Percentiles rank a stretch among this genome's conserved stretches.
Conservation (phyloP, 1,140 invertebrate species). For the Neuroterus valhalla region DNA sequence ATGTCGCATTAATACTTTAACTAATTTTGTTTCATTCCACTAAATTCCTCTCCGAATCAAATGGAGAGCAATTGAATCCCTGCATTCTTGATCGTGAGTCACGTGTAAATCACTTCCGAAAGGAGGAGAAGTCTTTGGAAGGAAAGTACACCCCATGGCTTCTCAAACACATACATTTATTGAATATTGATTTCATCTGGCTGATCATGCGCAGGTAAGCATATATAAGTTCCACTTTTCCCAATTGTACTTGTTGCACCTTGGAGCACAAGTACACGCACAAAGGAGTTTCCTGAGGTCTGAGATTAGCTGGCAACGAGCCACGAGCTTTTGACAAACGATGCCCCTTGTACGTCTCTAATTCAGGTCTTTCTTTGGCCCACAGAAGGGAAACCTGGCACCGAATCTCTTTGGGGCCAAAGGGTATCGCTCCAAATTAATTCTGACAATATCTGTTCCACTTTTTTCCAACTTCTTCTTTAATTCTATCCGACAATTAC, state of each 20-base stretch:
- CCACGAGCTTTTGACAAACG: slow-evolving; percentile 16
- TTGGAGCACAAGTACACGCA: background rate
- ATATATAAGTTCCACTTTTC: slow-evolving; percentile 12
- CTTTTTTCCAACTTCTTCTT: background rate
- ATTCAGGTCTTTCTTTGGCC: slow-evolving; percentile 1
- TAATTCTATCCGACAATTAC: no score
- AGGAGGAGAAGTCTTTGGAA: background rate
- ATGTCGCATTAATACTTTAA: no score
- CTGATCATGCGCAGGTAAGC: slow-evolving; percentile 12
- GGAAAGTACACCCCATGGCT: background rate
- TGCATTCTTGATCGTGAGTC: background rate
- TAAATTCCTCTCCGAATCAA: background rate
- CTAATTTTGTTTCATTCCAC: background rate
- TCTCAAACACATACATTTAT: background rate
- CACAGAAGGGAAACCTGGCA: background rate
- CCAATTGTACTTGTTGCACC: slow-evolving; percentile 12
- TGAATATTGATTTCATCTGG: background rate
- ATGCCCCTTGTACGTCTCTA: background rate
- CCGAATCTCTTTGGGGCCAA: background rate
- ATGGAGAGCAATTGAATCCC: background rate
- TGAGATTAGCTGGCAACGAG: background rate
- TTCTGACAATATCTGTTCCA: background rate
- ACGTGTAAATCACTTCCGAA: background rate
- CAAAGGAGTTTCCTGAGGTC: slow-evolving; percentile 1
- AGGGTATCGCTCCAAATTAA: background rate